phyloP scores from a whole-genome alignment of 2,113 vertebrate genomes.

The Melanerpes formicivorus region DNA sequence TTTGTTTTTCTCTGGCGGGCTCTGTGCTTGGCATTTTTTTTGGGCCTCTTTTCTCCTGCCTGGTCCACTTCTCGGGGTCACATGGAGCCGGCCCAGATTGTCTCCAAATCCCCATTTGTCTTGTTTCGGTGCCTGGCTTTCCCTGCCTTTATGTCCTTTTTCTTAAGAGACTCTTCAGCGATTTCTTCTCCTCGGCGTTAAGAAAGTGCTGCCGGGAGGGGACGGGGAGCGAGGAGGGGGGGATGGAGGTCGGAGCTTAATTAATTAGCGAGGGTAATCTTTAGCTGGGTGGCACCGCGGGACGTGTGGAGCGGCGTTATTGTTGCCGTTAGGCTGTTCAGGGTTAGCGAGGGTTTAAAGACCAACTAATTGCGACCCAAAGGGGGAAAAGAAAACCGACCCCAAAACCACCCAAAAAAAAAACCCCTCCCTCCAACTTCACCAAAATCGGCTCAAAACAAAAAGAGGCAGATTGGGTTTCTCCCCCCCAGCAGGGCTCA shows the following conservation, averaged over 20 bases:
- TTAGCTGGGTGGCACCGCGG: conserved; percentile 19
- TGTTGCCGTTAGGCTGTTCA: conserved; percentile 32
- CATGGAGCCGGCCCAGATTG: conserved; percentile 45
- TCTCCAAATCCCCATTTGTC: conserved; percentile 64
- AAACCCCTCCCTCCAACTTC: background rate
- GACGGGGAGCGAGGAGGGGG: background rate
- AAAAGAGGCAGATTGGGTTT: background rate
- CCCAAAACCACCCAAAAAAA: background rate
- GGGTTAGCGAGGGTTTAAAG: conserved; percentile 56
- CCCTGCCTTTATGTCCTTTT: conserved; percentile 61
- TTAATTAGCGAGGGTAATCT: conserved; percentile 63
- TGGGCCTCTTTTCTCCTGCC: conserved; percentile 55
- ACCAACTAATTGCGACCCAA: conserved; percentile 31
- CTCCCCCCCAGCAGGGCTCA: background rate
- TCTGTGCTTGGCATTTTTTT: conserved; percentile 52
- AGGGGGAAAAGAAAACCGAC: too few relatives aligned
- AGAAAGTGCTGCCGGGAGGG: background rate
- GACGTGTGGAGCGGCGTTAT: conserved; percentile 46
- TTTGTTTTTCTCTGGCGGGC: background rate
- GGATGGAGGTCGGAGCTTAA: background rate
- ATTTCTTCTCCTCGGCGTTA: conserved; percentile 4
- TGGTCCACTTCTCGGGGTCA: conserved; percentile 61
- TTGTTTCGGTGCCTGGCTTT: conserved; percentile 52
- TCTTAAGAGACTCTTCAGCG: conserved; percentile 43
- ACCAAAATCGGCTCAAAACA: background rate